A percentile compares a stretch with the other conserved stretches of the same genome.
Evolutionary conservation across 2,797 vertebrate species (phyloP).

Genomic region (Echiichthys vipera): DNA sequence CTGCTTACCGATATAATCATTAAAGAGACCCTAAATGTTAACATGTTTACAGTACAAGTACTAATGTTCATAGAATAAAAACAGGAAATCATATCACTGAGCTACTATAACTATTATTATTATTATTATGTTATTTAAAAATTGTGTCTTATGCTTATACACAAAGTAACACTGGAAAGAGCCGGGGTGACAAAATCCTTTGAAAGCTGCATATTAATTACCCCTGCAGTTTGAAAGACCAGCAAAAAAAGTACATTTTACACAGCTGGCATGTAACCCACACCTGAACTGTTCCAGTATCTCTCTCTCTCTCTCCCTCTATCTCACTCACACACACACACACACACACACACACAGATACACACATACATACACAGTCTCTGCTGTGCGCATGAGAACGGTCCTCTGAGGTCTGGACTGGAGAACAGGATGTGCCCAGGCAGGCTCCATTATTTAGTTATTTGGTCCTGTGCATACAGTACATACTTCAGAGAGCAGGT

Average conservation of each 20-base stretch:
- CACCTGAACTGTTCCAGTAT: slow-evolving; percentile 55
- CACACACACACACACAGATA: slow-evolving; percentile 19
- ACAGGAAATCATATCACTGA: background rate
- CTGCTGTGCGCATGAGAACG: slow-evolving; percentile 42
- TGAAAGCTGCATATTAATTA: slow-evolving; percentile 61
- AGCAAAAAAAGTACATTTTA: slow-evolving; percentile 46
- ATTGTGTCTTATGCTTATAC: slow-evolving; percentile 3
- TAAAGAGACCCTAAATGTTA: slow-evolving; percentile 1
- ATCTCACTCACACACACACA: background rate
- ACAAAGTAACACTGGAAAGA: slow-evolving; percentile 34
- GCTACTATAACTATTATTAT: too few species aligned
- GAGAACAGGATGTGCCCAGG: slow-evolving; percentile 71
- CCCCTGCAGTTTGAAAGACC: slow-evolving; percentile 54
- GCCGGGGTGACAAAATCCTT: slow-evolving; percentile 45
- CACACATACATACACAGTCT: slow-evolving; percentile 17
- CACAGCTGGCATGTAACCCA: slow-evolving; percentile 65
- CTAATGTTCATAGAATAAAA: too few species aligned
- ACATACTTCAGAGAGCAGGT: slow-evolving; percentile 64
- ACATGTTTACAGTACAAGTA: background rate
- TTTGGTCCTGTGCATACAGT: slow-evolving; percentile 64
- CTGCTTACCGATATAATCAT: background rate
- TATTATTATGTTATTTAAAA: slow-evolving; percentile 37
- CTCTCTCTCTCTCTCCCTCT: slow-evolving; percentile 6
- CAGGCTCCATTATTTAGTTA: slow-evolving; percentile 75
- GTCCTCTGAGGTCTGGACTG: slow-evolving; percentile 68